Evolutionary conservation across 2,888 invertebrate genomes (phyloP).

Genomic region (Beris chalybata): DNA sequence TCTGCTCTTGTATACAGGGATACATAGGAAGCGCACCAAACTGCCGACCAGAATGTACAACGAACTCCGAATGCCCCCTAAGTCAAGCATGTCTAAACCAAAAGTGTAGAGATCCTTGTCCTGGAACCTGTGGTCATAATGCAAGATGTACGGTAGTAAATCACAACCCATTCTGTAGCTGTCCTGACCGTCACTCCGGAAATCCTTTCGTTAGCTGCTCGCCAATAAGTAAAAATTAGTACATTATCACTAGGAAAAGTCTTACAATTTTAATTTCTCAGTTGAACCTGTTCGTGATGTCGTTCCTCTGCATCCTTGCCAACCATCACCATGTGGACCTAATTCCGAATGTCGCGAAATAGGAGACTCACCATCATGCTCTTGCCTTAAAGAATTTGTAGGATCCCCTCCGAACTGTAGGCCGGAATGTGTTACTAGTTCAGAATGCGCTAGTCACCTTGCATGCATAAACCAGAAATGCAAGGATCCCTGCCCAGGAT

Average conservation of each 20-base stretch:
- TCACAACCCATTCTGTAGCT: slow-evolving; percentile 76
- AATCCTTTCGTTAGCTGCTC: slow-evolving; percentile 77
- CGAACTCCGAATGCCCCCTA: slow-evolving; percentile 67
- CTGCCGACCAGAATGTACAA: slow-evolving; percentile 73
- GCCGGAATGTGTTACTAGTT: slow-evolving; percentile 72
- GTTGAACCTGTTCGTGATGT: slow-evolving; percentile 50
- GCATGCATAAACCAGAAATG: slow-evolving; percentile 77
- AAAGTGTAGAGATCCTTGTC: slow-evolving; percentile 72
- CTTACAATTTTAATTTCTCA: background rate
- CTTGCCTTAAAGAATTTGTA: slow-evolving; percentile 69
- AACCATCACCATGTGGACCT: slow-evolving; percentile 73
- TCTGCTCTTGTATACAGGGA: slow-evolving; percentile 68
- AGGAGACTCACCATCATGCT: slow-evolving; percentile 70
- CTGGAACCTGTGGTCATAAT: slow-evolving; percentile 65
- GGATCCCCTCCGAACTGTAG: slow-evolving; percentile 74
- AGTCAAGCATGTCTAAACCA: slow-evolving; percentile 70
- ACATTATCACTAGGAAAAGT: slow-evolving; percentile 1
- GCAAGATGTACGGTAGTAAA: slow-evolving; percentile 66
- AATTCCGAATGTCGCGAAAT: slow-evolving; percentile 67
- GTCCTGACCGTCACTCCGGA: slow-evolving; percentile 67
- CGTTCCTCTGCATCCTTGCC: slow-evolving; percentile 62
- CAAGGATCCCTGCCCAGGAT: slow-evolving; percentile 70
- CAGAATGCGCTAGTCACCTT: slow-evolving; percentile 69
- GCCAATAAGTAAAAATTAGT: slow-evolving; percentile 57
- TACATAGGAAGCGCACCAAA: slow-evolving; percentile 73